Percentiles rank a stretch among this genome's conserved stretches.
phyloP scores from a whole-genome alignment of 2,797 vertebrate genomes.

The Alectoris magna region DNA sequence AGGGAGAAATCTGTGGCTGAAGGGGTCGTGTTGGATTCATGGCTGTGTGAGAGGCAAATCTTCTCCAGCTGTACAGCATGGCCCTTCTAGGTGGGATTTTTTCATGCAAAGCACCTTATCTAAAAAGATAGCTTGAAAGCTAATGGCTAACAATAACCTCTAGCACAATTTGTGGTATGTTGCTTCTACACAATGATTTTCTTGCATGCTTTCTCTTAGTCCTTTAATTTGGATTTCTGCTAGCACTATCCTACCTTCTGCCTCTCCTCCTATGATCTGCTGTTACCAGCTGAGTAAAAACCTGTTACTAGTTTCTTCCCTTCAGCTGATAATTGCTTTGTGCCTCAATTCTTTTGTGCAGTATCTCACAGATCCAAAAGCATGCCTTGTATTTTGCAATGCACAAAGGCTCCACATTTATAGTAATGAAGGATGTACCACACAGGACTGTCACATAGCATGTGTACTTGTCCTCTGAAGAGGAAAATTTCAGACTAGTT shows the following conservation, averaged over 20 bases:
- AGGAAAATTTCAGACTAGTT: background rate
- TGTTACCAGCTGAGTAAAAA: background rate
- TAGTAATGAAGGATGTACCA: background rate
- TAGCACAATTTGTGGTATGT: background rate
- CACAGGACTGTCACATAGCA: background rate
- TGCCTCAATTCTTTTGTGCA: background rate
- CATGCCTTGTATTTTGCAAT: background rate
- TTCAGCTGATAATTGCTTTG: background rate
- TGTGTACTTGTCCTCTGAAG: background rate
- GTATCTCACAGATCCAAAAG: background rate
- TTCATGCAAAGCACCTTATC: background rate
- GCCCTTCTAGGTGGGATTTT: background rate
- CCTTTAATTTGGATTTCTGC: background rate
- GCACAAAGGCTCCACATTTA: background rate
- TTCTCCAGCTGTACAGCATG: background rate
- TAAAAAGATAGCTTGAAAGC: background rate
- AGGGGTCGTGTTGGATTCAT: background rate
- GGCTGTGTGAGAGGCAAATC: background rate
- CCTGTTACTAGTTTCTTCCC: background rate
- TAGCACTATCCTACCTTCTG: background rate
- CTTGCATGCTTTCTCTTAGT: background rate
- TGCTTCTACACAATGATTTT: background rate
- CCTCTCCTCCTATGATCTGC: background rate
- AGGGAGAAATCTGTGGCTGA: background rate
- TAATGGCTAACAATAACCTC: background rate